phyloP scores from a whole-genome alignment of 1,140 invertebrate genomes.

The Neodiprion fabricii region DNA sequence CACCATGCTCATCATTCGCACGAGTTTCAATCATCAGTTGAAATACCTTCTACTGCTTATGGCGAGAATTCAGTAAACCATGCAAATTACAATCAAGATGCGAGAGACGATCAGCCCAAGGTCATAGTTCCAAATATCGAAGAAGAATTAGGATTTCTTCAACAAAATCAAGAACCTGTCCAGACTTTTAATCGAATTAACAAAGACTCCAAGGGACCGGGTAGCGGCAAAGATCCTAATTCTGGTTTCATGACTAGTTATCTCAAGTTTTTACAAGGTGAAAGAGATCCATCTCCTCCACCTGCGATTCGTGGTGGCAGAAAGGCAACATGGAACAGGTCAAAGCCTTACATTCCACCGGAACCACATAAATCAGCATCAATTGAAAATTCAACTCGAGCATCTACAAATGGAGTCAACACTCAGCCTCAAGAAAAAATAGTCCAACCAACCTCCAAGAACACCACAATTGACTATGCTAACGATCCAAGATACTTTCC shows the following conservation, averaged over 20 bases:
- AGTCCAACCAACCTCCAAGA: slow-evolving; percentile 35
- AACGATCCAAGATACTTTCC: slow-evolving; percentile 77
- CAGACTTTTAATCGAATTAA: slow-evolving; percentile 32
- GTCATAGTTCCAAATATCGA: slow-evolving; percentile 86
- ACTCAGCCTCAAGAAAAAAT: slow-evolving; percentile 34
- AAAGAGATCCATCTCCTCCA: slow-evolving; percentile 79
- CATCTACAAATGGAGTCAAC: slow-evolving; percentile 28
- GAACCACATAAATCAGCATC: slow-evolving; percentile 36
- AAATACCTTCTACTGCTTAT: slow-evolving; percentile 66
- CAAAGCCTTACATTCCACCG: slow-evolving; percentile 51
- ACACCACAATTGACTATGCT: slow-evolving; percentile 54
- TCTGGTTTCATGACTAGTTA: slow-evolving; percentile 85
- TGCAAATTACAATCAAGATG: slow-evolving; percentile 38
- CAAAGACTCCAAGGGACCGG: slow-evolving; percentile 60
- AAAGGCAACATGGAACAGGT: slow-evolving; percentile 70
- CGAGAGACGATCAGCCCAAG: slow-evolving; percentile 73
- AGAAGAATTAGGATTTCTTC: slow-evolving; percentile 80
- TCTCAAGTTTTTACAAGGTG: slow-evolving; percentile 83
- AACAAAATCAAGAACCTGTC: slow-evolving; percentile 41
- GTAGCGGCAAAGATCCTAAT: slow-evolving; percentile 68
- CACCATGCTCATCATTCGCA: slow-evolving; percentile 61
- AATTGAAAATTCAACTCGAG: slow-evolving; percentile 27
- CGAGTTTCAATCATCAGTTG: slow-evolving; percentile 71
- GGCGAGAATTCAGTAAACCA: slow-evolving; percentile 38
- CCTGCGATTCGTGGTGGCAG: slow-evolving; percentile 69